These are phyloP conservation scores for Takifugu ocellatus DNA, from an alignment of 2,797 vertebrate genomes.

Conservation along the genomic window DNA sequence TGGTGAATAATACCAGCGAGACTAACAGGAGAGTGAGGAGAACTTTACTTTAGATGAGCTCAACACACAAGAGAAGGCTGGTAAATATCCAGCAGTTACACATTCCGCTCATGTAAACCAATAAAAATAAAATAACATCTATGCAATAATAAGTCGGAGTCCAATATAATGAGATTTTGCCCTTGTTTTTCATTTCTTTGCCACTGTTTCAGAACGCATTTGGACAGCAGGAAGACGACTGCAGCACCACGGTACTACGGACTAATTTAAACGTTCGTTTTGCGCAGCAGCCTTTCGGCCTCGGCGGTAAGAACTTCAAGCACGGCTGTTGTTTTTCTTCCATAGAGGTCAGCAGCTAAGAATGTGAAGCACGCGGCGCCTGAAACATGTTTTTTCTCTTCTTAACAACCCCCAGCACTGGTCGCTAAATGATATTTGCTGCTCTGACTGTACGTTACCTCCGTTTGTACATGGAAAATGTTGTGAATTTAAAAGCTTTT, in stretches of 20 bases:
- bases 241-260: too few species aligned
- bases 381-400: constrained; percentile 60
- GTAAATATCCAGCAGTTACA: too few species aligned
- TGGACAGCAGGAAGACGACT: too few species aligned
- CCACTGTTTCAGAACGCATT: neutral
- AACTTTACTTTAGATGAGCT: too few species aligned
- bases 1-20: too few species aligned
- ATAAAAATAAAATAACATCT: too few species aligned
- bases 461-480: constrained; percentile 2
- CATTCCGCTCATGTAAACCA: too few species aligned
- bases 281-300: constrained; percentile 8
- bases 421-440: constrained; percentile 22
- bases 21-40: too few species aligned
- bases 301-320: constrained; percentile 65
- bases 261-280: too few species aligned
- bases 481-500: neutral
- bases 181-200: neutral
- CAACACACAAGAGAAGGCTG: too few species aligned
- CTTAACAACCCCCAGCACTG: constrained; percentile 43
- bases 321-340: constrained; percentile 74
- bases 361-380: constrained; percentile 70
- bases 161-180: too few species aligned
- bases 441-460: constrained; percentile 3
- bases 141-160: too few species aligned
- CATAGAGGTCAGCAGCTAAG: constrained; percentile 75